Evolutionary conservation across 2,113 vertebrate genomes (phyloP).

Genomic region (Nipponia nippon): DNA sequence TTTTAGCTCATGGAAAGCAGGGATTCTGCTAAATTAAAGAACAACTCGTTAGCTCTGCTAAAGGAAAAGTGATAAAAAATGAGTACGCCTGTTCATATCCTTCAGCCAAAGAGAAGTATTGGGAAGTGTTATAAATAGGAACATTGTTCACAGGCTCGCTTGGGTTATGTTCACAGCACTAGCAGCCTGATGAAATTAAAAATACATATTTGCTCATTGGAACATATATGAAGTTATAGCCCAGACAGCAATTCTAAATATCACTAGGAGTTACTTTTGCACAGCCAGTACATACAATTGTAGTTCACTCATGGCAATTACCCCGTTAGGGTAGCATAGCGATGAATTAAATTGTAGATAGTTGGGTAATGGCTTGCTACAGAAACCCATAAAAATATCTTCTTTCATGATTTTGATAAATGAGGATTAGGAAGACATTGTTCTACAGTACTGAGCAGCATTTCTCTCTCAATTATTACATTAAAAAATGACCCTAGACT

Average conservation of each 20-base stretch:
- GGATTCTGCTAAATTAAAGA: conserved; percentile 1
- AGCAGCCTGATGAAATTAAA: neutral
- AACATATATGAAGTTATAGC: neutral
- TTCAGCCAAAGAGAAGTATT: neutral
- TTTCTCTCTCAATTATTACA: neutral
- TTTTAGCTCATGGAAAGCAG: neutral
- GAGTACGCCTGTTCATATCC: neutral
- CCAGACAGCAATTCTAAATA: neutral
- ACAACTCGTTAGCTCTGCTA: neutral
- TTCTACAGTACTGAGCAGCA: neutral
- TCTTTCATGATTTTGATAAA: neutral
- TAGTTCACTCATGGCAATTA: neutral
- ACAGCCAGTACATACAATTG: neutral
- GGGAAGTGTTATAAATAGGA: conserved; percentile 19
- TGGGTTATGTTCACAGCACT: neutral
- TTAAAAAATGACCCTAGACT: neutral
- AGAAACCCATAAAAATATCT: neutral
- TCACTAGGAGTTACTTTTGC: neutral
- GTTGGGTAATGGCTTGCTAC: neutral
- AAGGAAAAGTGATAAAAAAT: neutral
- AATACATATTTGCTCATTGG: neutral
- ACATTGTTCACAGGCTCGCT: neutral
- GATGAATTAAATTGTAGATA: neutral
- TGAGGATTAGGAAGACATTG: neutral
- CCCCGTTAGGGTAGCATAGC: neutral